These are phyloP conservation scores for Aurelia aurita complex sp. Pacific DNA, from an alignment of 30 jellyfish, hydroid and myxozoan species.

Conservation along the genomic window DNA sequence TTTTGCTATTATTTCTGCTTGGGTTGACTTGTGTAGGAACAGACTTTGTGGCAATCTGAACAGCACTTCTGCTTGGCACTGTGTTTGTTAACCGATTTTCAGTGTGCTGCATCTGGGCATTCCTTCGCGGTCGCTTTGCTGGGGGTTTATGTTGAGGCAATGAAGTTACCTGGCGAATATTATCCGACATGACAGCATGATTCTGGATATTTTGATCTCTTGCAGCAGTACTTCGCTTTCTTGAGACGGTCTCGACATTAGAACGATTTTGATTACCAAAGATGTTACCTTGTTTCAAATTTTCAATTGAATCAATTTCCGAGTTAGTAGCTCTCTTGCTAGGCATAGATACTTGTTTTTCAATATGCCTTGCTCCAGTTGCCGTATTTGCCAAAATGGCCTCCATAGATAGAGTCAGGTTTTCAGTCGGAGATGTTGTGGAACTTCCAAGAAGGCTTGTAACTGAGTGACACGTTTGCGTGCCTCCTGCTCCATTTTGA, in stretches of 20 bases:
- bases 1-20: background rate
- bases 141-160: background rate
- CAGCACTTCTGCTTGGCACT: background rate
- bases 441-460: constrained; percentile 38
- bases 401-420: constrained; percentile 33
- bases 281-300: background rate
- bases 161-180: background rate
- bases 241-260: background rate
- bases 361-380: background rate
- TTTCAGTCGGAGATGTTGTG: constrained; percentile 33
- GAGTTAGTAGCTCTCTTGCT: background rate
- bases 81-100: no score
- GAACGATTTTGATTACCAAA: background rate
- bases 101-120: background rate
- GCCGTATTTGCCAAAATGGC: constrained; percentile 19
- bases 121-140: background rate
- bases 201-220: background rate
- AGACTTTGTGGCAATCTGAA: background rate
- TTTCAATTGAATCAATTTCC: background rate
- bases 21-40: background rate
- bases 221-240: background rate
- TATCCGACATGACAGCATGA: background rate
- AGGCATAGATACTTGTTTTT: background rate
- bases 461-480: constrained; percentile 53
- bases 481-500: constrained; percentile 8